Evolutionary conservation across 1,140 invertebrate genomes (phyloP), one percentile per base, ranked within the genome.

Genomic region (Lethrus apterus): DNA sequence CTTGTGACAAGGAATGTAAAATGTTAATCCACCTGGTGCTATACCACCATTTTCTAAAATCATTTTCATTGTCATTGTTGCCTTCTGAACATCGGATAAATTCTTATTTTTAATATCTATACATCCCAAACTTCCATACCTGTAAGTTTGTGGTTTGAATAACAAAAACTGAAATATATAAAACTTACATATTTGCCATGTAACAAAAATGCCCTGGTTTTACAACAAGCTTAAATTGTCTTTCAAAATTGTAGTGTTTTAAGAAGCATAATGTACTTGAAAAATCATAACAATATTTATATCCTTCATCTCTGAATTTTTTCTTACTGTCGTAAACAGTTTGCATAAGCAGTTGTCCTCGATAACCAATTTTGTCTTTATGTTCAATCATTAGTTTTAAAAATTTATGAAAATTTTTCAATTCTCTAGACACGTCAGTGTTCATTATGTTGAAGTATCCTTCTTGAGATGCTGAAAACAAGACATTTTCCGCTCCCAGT

Each of bases 221-320:
- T 21, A 77, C 70, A 48, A 77, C 77, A 2, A 81, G 67, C 63
- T 80, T 81, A 57, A 76, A 80, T 45, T 78, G 71, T 4, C 75
- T 68, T 19, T 80, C 77, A 26, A 81, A 65, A 41, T 72, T 76
- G 52, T 75, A 77, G 46, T 74, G 72, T 54, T 79, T 78, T 33
- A 83, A 61, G 50, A 83, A 78, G 29, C 70, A 77, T 53, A 81
- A 67, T 14, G 78, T 76, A 43, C 77, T 80, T 40, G 76, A 76
- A 2, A 77, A 73, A 66, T 81, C 78, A 62, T 76, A 79, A 59
- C 77, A 74, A 57, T 81, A 81, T 55, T 53, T 56, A 50, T 59
- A 58, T 44, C 29, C 42, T 62, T 47, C 15, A 42, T 43, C 24
- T 21, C 44, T 24, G 10, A 34, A 34, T 14, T 18, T 9, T 4